Base-by-base conservation (phyloP, 2,113 vertebrate species). In the Saimiri boliviensis region DNA sequence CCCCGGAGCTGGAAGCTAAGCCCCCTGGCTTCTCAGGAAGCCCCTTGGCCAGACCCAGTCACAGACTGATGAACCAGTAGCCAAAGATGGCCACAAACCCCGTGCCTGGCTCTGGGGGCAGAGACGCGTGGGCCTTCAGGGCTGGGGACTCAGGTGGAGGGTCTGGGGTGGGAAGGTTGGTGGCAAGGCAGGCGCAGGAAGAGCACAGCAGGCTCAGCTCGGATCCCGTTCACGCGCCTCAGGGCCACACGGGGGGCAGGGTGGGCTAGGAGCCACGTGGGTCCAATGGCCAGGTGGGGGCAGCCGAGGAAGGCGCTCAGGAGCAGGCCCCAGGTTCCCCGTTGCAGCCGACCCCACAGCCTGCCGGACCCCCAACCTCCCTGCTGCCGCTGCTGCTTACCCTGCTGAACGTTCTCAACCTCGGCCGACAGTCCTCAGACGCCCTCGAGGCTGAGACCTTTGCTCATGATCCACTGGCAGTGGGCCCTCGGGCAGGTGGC, bases 21-120 rank as follows among this genome's bases (percentile, higher is more conserved):
- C 25, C 20, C 93, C 54, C 25, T 19, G 27, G 58, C 16, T 60
- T 40, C 73, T 42, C 10, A 32, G 32, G 73, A 77, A 40, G 23
- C 49, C 12, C 47, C 8, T 1, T 40, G 1, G 35, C 37, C 37
- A 86, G 3, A 60, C 21, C 20, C 35, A 35, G 79, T 49, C 47
- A 12, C 5, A 30, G 25, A 54, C 37, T 1, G 4, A 8, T 66
- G 63, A 16, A 19, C n/a, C 40, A 8, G 35, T 7, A 21, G 21
- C 32, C 27, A 27, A 68, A 68, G 63, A 68, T 6, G 63, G 63
- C 63, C 63, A 68, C 11, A 68, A 35, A 35, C 90, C 66, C 68
- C 2, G 30, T 21, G 37, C 19, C 6, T 68, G 32, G 6, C 0
- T 6, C 4, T 1, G 27, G 81, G 0, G 10, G 13, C 3, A 35